These are phyloP conservation scores for Calcarius lapponicus DNA, from an alignment of 2,797 vertebrate genomes.

Conservation along the genomic window DNA sequence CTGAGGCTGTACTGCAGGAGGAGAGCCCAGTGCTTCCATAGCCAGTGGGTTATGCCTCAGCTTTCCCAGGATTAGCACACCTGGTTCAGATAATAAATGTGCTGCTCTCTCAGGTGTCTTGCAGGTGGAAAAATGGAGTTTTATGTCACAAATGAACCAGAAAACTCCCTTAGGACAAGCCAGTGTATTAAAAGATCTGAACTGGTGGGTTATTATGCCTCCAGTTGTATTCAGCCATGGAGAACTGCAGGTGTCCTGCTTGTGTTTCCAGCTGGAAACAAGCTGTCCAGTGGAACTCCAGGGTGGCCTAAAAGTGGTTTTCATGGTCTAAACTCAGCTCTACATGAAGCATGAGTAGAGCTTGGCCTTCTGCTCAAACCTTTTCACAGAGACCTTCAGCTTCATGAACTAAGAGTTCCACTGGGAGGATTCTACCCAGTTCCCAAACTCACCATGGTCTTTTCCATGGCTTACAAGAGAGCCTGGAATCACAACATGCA, in stretches of 20 bases:
- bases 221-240: not conserved
- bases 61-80: not conserved
- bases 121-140: not conserved
- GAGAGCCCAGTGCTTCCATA: not conserved
- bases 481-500: not conserved
- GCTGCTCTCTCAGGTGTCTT: not conserved
- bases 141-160: not conserved
- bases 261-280: not conserved
- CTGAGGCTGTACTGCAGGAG: not conserved
- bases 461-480: not conserved
- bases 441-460: not conserved
- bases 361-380: not conserved
- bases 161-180: not conserved
- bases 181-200: not conserved
- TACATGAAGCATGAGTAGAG: not conserved
- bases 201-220: not conserved
- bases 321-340: not conserved
- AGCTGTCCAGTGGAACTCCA: not conserved
- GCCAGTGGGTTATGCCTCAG: not conserved
- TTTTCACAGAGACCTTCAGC: not conserved
- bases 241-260: not conserved
- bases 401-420: not conserved
- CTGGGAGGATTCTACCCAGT: not conserved
- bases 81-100: not conserved
- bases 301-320: not conserved